Percentiles rank a stretch among this genome's conserved stretches.
Conservation (phyloP, 2,888 invertebrate species). For the Cloeon dipterum region DNA sequence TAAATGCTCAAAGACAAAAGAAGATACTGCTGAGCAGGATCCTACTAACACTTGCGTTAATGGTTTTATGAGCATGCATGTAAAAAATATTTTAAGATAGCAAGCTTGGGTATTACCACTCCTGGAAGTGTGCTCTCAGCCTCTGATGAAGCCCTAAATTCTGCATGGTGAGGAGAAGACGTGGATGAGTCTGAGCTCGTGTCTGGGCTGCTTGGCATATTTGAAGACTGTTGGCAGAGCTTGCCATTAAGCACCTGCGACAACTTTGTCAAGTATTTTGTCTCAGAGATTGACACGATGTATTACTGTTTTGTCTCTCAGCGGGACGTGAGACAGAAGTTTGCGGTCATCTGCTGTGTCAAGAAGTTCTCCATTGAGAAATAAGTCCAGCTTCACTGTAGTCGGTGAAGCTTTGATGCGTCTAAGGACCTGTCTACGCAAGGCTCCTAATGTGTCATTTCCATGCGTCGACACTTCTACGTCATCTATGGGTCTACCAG, state of each 20-base stretch:
- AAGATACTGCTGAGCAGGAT: too few relatives aligned
- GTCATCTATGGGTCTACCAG: conserved; percentile 65
- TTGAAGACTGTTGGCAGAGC: conserved; percentile 44
- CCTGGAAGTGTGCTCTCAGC: conserved; percentile 80
- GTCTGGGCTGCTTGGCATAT: conserved; percentile 61
- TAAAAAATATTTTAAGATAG: too few relatives aligned
- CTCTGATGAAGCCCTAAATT: conserved; percentile 55
- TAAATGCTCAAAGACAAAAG: too few relatives aligned
- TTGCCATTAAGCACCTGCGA: conserved; percentile 48
- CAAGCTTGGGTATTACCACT: too few relatives aligned
- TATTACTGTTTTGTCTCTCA: conserved; percentile 70
- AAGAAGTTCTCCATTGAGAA: conserved; percentile 66
- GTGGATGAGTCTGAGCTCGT: conserved; percentile 89
- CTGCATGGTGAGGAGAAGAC: conserved; percentile 71
- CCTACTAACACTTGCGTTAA: too few relatives aligned
- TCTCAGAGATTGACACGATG: neutral
- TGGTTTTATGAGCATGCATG: too few relatives aligned
- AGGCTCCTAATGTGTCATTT: conserved; percentile 75
- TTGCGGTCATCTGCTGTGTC: conserved; percentile 74
- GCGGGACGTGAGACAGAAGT: conserved; percentile 61
- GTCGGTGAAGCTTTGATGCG: conserved; percentile 31
- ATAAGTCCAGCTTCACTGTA: conserved; percentile 75
- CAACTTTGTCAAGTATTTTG: conserved; percentile 1
- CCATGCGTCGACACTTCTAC: conserved; percentile 81
- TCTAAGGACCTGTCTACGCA: conserved; percentile 53